Percentiles rank a stretch among this genome's conserved stretches.
Evolutionary conservation across 2,888 invertebrate genomes (phyloP).

Genomic region (Phlogophora meticulosa): DNA sequence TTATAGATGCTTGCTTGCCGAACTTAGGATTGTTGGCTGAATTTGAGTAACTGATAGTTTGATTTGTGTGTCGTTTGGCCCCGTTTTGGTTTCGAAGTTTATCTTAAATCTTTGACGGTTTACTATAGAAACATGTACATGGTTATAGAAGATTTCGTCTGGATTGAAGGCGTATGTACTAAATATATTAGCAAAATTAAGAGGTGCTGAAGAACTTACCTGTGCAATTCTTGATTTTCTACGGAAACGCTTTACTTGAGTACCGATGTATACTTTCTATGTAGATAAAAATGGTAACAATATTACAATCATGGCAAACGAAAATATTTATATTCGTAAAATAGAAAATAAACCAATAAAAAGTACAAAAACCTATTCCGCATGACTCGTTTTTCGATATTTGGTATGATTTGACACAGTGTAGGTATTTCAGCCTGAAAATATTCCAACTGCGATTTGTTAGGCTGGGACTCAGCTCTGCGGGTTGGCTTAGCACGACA

Average conservation of each 20-base stretch:
- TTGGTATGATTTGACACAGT: conserved; percentile 47
- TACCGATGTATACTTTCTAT: background rate
- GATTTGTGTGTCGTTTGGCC: conserved; percentile 24
- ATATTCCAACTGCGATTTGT: conserved; percentile 49
- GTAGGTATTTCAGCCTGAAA: conserved; percentile 49
- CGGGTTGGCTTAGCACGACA: conserved; percentile 53
- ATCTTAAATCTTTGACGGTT: background rate
- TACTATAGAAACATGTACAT: background rate
- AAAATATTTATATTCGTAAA: conserved; percentile 1
- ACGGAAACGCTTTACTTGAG: rapidly evolving
- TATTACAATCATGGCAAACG: background rate
- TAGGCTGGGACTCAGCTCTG: conserved; percentile 27
- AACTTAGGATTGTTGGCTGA: conserved; percentile 47
- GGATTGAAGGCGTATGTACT: too few relatives aligned
- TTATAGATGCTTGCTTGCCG: conserved; percentile 54
- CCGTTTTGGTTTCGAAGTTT: background rate
- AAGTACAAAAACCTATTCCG: conserved; percentile 27
- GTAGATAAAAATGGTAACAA: background rate
- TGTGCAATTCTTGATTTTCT: background rate
- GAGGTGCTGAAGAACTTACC: too few relatives aligned
- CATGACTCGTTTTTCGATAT: conserved; percentile 27
- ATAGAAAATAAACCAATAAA: conserved; percentile 20
- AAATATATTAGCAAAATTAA: too few relatives aligned
- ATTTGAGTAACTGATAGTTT: conserved; percentile 52
- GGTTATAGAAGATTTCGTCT: background rate